A percentile compares a stretch with the other conserved stretches of the same genome.
phyloP scores from a whole-genome alignment of 2,888 invertebrate species.

The Rhabditoides inermis region DNA sequence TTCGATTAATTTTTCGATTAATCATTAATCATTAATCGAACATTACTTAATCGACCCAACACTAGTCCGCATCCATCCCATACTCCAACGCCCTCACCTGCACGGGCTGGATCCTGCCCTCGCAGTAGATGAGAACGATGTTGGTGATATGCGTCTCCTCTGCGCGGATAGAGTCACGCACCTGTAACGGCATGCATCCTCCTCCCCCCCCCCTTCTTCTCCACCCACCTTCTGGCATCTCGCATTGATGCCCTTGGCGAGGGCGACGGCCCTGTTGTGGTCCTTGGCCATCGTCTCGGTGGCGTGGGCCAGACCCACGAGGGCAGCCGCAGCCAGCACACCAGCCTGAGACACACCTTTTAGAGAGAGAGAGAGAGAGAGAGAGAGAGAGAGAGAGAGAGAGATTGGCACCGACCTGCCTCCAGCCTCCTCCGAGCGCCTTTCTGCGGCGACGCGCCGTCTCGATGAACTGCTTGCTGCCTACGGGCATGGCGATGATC shows the following conservation, averaged over 20 bases:
- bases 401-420: too few relatives aligned
- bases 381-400: too few relatives aligned
- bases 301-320: slow-evolving; percentile 70
- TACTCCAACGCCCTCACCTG: too few relatives aligned
- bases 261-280: slow-evolving; percentile 59
- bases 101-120: slow-evolving; percentile 18
- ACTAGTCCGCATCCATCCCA: too few relatives aligned
- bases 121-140: slow-evolving; percentile 35
- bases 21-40: too few relatives aligned
- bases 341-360: too few relatives aligned
- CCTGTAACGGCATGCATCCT: too few relatives aligned
- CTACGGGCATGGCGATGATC: too few relatives aligned
- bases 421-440: slow-evolving; percentile 83
- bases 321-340: slow-evolving; percentile 77
- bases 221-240: slow-evolving; percentile 20
- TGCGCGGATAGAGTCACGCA: slow-evolving; percentile 5
- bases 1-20: too few relatives aligned
- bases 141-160: slow-evolving; percentile 31
- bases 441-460: slow-evolving; percentile 22
- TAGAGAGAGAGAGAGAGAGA: too few relatives aligned
- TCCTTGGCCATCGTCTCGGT: slow-evolving; percentile 67
- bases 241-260: slow-evolving; percentile 31
- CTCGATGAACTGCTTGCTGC: slow-evolving; percentile 46
- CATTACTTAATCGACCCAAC: too few relatives aligned
- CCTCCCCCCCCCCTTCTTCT: too few relatives aligned